Evolutionary conservation across 2,113 vertebrate genomes (phyloP), one percentile per base, ranked within the genome.

Genomic region (Brachypteracias leptosomus): DNA sequence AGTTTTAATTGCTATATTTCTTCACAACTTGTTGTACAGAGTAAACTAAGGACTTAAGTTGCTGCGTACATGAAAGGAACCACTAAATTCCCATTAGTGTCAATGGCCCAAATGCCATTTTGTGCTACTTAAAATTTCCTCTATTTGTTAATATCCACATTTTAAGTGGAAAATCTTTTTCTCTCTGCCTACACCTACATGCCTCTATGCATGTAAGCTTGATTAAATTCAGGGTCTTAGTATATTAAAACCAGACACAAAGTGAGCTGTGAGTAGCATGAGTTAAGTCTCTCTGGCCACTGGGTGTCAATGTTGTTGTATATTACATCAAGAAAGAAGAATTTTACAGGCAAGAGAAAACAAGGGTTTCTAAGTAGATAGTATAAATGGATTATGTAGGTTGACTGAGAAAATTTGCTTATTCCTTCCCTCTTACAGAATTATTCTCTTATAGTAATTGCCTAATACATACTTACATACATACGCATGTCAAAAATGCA

Each of bases 281-380:
- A 91, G 31, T 67, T 58, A 84, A 66, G 51, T 52, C 31, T 11
- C 52, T 76, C 38, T 86, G 40, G 54, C 83, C 85, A 94, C 95
- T 72, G 87, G 76, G 35, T 95, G 80, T 91, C 92, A 81, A 65
- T 92, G 59, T 72, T 93, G 58, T 42, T 87, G 71, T 81, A 47
- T 81, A 47, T 59, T 85, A 44, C 18, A 21, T 26, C 59, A 87
- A 65, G 67, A 89, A 79, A 36, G 49, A 88, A 75, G 49, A 79
- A 95, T 74, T 97, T 96, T 76, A 36, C 70, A 93, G 88, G 85
- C 89, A 93, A 81, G 61, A 87, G 63, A 81, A 95, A 76, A 81
- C 31, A 61, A 52, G 63, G 21, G 26, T 59, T 65, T 61, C 52
- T 62, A 73, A 91, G 21, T 52, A 80, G 40, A 26, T 14, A 61